Percentiles rank a stretch among this genome's conserved stretches.
Conservation (phyloP, 2,797 vertebrate species). For the Falco biarmicus region DNA sequence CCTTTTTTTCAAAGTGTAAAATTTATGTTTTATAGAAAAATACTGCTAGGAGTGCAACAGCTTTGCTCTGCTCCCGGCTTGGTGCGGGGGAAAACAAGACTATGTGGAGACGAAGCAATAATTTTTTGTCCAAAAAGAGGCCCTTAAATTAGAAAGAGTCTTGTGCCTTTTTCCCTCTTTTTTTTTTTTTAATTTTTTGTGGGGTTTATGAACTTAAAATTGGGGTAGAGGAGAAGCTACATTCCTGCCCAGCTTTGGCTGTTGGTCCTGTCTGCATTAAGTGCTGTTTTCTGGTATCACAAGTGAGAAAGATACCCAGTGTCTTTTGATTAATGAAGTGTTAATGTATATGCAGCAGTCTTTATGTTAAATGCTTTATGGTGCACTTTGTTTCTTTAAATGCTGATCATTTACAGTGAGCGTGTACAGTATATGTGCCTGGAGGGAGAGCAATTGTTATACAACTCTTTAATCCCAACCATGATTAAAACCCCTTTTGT, state of each 20-base stretch:
- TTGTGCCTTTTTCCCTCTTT: too few species aligned
- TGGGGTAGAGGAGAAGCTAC: background rate
- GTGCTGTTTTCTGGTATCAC: background rate
- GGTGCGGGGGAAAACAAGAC: background rate
- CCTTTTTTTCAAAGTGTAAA: conserved; percentile 63
- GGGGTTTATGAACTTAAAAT: background rate
- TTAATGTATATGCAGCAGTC: conserved; percentile 48
- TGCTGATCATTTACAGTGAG: conserved; percentile 56
- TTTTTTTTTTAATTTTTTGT: background rate
- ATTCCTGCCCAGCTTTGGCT: background rate
- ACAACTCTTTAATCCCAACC: conserved; percentile 61
- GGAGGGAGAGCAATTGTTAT: conserved; percentile 64
- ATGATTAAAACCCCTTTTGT: conserved; percentile 66
- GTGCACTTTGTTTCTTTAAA: conserved; percentile 54
- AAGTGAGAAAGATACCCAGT: background rate
- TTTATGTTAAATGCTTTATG: background rate
- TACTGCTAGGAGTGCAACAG: conserved; percentile 2
- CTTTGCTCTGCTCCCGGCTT: conserved; percentile 30
- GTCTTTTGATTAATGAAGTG: conserved; percentile 25
- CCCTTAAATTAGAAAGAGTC: background rate
- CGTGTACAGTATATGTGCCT: conserved; percentile 42
- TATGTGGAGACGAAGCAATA: background rate
- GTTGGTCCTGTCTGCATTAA: background rate
- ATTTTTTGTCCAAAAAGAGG: background rate
- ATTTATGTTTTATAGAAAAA: conserved; percentile 38